These are phyloP conservation scores for Aphelocoma californica DNA, from an alignment of 2,797 vertebrate species.

Conservation along the genomic window DNA sequence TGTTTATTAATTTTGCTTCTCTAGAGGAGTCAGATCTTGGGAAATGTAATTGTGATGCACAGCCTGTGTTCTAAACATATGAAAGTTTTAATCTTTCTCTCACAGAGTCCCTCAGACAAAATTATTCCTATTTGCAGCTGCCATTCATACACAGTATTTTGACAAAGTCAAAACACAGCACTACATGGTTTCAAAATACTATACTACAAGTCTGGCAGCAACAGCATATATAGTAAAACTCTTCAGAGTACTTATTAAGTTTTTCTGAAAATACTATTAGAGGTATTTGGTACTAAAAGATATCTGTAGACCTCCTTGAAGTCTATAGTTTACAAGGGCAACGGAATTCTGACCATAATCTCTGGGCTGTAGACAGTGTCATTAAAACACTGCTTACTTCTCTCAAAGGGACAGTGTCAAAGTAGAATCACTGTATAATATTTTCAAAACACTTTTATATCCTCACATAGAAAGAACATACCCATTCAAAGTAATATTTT, in stretches of 20 bases:
- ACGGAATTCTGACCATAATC: not conserved
- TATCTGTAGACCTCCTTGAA: not conserved
- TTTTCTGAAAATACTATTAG: not conserved
- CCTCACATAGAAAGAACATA: not conserved
- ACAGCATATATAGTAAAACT: not conserved
- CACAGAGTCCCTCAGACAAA: not conserved
- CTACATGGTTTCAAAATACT: not conserved
- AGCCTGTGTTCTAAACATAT: not conserved
- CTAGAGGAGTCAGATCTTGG: not conserved
- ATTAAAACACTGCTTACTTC: not conserved
- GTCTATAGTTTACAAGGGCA: not conserved
- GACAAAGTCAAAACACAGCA: not conserved
- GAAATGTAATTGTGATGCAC: not conserved
- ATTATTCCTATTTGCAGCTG: not conserved
- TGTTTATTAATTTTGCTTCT: not conserved
- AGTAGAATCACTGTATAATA: not conserved
- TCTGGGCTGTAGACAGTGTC: not conserved
- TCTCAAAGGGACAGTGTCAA: not conserved
- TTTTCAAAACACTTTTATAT: not conserved
- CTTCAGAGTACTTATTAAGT: not conserved
- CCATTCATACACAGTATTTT: not conserved
- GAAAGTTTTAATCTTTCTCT: not conserved
- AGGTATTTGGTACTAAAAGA: not conserved
- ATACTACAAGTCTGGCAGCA: not conserved
- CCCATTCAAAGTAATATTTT: not conserved